Conservation (phyloP, 2,797 vertebrate species). For the Neostethus bicornis region DNA sequence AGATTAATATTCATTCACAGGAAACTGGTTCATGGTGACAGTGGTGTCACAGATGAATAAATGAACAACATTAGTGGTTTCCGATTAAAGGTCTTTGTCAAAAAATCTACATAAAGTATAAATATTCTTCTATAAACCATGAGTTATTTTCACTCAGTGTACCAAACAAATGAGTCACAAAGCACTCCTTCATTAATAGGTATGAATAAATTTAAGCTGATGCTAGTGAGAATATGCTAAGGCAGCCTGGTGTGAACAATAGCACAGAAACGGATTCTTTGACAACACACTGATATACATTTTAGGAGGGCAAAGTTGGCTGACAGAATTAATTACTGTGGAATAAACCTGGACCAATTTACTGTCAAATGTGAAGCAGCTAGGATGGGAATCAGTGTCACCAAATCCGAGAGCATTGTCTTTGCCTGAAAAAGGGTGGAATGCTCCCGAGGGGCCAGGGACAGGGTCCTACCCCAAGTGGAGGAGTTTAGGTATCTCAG, state of each 20-base stretch:
- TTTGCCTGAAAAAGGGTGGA: too few species aligned
- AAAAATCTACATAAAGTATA: neutral
- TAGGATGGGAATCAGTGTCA: too few species aligned
- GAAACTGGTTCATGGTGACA: neutral
- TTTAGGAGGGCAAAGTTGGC: neutral
- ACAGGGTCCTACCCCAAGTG: too few species aligned
- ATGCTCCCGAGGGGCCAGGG: too few species aligned
- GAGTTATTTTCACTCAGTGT: conserved; percentile 3
- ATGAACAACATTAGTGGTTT: neutral
- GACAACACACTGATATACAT: neutral
- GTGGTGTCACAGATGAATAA: neutral
- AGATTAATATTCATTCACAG: conserved; percentile 10
- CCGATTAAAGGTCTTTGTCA: neutral
- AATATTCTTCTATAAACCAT: neutral
- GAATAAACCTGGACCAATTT: too few species aligned
- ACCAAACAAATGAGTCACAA: neutral
- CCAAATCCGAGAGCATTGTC: too few species aligned
- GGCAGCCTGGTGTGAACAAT: neutral
- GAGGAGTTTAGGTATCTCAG: too few species aligned
- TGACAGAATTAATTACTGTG: neutral
- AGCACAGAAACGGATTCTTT: neutral
- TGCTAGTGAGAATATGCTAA: neutral
- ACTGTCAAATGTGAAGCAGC: too few species aligned
- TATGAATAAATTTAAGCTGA: neutral
- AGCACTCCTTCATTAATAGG: neutral